Percentiles rank a stretch among this genome's conserved stretches.
Conservation (phyloP, 2,888 invertebrate genomes). For the Penaeus monodon region DNA sequence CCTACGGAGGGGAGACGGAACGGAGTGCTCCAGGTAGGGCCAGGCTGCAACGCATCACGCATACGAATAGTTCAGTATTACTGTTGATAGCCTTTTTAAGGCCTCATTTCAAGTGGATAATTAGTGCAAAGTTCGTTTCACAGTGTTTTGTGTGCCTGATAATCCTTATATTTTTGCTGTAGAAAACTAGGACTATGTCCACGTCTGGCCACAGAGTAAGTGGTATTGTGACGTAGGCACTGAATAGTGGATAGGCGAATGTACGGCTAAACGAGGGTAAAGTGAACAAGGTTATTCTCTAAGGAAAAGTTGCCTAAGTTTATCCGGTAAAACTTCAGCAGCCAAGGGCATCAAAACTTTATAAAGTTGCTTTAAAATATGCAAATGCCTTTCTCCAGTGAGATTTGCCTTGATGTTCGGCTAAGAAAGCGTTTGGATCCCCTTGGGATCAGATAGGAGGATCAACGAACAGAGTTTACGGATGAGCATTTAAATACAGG, state of each 20-base stretch:
- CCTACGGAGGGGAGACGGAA: not conserved
- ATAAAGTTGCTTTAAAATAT: constrained; percentile 25
- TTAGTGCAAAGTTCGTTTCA: not conserved
- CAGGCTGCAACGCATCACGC: not conserved
- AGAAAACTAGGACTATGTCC: too few species aligned
- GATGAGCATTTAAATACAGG: not conserved
- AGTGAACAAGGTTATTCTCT: not conserved
- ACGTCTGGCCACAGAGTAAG: too few species aligned
- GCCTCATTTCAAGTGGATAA: not conserved
- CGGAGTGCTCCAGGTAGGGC: not conserved
- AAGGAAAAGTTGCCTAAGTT: constrained; percentile 22
- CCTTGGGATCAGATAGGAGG: not conserved
- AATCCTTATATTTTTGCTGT: not conserved
- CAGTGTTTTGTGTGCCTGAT: not conserved
- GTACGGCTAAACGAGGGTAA: not conserved
- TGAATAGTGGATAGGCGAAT: too few species aligned
- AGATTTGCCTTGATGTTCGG: constrained; percentile 32
- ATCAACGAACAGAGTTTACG: not conserved
- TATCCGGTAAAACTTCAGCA: constrained; percentile 27
- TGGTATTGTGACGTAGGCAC: too few species aligned
- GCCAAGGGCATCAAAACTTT: constrained; percentile 17
- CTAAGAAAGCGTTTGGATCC: constrained; percentile 15
- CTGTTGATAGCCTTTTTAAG: constrained; percentile 14
- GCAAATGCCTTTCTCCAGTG: constrained; percentile 29
- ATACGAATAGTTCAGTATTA: not conserved